Base-by-base conservation (phyloP, 2,113 vertebrate genomes). In the Fregata magnificens region DNA sequence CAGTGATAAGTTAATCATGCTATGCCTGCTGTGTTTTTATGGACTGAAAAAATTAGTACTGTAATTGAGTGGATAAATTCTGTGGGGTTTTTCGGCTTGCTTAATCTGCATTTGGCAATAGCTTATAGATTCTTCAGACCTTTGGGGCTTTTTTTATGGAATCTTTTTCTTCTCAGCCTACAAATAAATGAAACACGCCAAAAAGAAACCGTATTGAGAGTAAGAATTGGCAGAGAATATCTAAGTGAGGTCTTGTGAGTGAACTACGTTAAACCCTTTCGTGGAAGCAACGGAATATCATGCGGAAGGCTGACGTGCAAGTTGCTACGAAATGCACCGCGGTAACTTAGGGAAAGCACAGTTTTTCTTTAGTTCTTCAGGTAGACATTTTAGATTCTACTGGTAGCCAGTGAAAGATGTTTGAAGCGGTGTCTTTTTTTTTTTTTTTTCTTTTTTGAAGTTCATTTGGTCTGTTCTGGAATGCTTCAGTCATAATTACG, bases 401-500 rank as follows among this genome's bases (percentile, higher is more conserved):
- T 59, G 25, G 28, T 84, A 67, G 72, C 38, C 40, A 25, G 70
- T 11, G 49, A 47, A 84, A 47, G 66, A 16, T 79, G 55, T 74
- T 83, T 86, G 76, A 83, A 88, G 81, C 31, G 0, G 8, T 77
- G 79, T 86, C 50, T 73, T 69, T 6, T 32, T 40, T 34, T n/a
- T 42, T 42, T n/a, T 17, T 50, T 19, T 80, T 94, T 29, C 25
- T 70, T 92, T 94, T 95, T 91, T 97, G 92, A 96, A 95, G 92
- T 95, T 97, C 66, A 13, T 40, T 95, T 70, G 93, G 79, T 93
- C 63, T 96, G 76, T 83, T 86, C 91, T 96, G 94, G 95, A 96
- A 95, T 95, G 95, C 88, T 83, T 95, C 88, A 88, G 32, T 58
- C 61, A 47, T 96, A 96, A 96, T 95, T 96, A 65, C 4, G 63